phyloP scores from a whole-genome alignment of 1,140 invertebrate species.

The Planococcus citri region DNA sequence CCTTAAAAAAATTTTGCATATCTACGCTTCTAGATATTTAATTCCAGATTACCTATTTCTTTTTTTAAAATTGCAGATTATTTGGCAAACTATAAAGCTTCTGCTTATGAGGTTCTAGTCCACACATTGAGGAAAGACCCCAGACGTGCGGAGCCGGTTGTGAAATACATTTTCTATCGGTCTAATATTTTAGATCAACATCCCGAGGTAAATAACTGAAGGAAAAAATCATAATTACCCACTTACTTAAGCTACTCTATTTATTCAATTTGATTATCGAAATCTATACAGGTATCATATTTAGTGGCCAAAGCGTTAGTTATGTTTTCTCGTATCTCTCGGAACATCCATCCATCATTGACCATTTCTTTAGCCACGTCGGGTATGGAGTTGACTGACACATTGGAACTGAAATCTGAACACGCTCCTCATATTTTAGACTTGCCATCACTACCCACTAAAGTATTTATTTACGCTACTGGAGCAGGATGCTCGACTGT shows the following conservation, averaged over 20 bases:
- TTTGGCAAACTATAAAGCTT: constrained; percentile 38
- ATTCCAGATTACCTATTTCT: too few relatives aligned
- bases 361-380: constrained; percentile 50
- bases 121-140: constrained; percentile 40
- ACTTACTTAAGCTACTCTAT: not conserved
- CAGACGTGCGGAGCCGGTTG: constrained; percentile 45
- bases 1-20: too few relatives aligned
- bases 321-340: constrained; percentile 40
- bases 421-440: constrained; percentile 40
- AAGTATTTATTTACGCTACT: constrained; percentile 51
- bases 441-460: constrained; percentile 46
- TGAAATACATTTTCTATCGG: constrained; percentile 47
- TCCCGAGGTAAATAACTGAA: constrained; percentile 34
- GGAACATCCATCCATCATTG: constrained; percentile 43
- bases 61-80: constrained; percentile 30
- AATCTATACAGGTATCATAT: constrained; percentile 37
- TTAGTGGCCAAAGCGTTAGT: constrained; percentile 43
- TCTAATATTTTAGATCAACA: constrained; percentile 45
- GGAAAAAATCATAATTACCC: not conserved
- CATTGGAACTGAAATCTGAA: constrained; percentile 41
- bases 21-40: too few relatives aligned
- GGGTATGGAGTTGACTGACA: constrained; percentile 51
- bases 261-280: constrained; percentile 1
- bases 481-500: constrained; percentile 51
- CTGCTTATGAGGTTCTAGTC: constrained; percentile 35